Percentiles rank a stretch among this genome's conserved stretches.
phyloP scores from a whole-genome alignment of 2,888 invertebrate genomes.

The Mimumesa dahlbomi region DNA sequence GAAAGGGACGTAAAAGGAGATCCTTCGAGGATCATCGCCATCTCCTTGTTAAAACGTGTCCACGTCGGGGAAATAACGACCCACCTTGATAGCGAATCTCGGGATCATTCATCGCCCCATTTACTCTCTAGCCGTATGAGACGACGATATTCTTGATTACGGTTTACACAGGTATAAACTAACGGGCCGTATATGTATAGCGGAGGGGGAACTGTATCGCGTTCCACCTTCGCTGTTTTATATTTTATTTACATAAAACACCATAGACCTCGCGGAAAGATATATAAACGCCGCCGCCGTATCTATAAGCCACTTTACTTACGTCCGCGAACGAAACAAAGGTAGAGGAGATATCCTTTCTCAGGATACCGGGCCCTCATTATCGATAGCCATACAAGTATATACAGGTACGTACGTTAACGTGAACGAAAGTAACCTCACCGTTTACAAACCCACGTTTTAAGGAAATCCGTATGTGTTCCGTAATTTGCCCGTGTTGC shows the following conservation, averaged over 20 bases:
- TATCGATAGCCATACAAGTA: slow-evolving; percentile 11
- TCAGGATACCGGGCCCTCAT: slow-evolving; percentile 28
- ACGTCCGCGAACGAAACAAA: slow-evolving; percentile 20
- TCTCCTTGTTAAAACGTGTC: slow-evolving; percentile 60
- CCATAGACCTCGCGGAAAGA: neutral
- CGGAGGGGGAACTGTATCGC: slow-evolving; percentile 27
- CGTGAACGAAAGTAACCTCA: too few species aligned
- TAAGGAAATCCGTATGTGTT: too few species aligned
- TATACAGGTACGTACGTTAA: too few species aligned
- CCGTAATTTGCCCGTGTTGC: too few species aligned
- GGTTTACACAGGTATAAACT: slow-evolving; percentile 11
- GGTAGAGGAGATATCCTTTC: slow-evolving; percentile 15
- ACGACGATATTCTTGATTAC: slow-evolving; percentile 32
- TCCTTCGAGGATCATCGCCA: slow-evolving; percentile 41
- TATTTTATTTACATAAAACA: neutral
- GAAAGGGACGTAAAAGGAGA: slow-evolving; percentile 54
- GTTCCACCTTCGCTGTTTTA: neutral
- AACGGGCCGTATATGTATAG: slow-evolving; percentile 28
- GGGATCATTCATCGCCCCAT: slow-evolving; percentile 35
- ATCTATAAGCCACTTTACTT: neutral
- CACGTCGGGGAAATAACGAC: slow-evolving; percentile 53
- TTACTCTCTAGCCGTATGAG: slow-evolving; percentile 34
- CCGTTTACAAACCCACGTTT: too few species aligned
- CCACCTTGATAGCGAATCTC: slow-evolving; percentile 53
- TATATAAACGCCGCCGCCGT: too few species aligned